Conservation (phyloP, 2,888 invertebrate genomes). For the Drymonia ruficornis region DNA sequence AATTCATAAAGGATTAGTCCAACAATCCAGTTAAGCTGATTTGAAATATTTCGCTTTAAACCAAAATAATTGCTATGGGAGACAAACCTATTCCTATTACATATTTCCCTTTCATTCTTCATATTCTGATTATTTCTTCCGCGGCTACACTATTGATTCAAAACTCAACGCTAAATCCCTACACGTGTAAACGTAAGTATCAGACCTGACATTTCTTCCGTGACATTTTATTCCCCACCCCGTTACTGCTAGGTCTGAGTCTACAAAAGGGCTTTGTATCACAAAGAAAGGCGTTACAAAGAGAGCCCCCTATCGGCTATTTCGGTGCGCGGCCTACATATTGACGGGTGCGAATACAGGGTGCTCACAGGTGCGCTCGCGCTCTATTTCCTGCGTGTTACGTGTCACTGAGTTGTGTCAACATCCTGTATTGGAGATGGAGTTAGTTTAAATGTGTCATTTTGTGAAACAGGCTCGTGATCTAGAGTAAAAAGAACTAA, state of each 20-base stretch:
- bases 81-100: too few species aligned
- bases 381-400: constrained; percentile 8
- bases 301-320: neutral
- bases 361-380: constrained; percentile 8
- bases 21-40: too few species aligned
- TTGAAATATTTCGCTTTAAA: too few species aligned
- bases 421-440: neutral
- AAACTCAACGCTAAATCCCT: neutral
- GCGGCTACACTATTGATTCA: too few species aligned
- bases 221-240: neutral
- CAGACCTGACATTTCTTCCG: neutral
- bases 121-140: too few species aligned
- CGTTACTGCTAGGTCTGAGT: neutral
- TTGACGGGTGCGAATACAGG: neutral
- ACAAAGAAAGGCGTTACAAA: constrained; percentile 3
- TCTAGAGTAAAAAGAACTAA: too few species aligned
- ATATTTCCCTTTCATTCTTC: too few species aligned
- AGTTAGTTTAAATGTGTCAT: too few species aligned
- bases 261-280: constrained; percentile 1
- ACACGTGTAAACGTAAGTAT: neutral
- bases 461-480: too few species aligned
- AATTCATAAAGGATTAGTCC: too few species aligned
- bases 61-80: too few species aligned
- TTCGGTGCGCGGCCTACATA: neutral
- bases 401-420: constrained; percentile 13